A percentile compares a stretch with the other conserved stretches of the same genome.
These are phyloP conservation scores for Metridium senile DNA, from an alignment of 92 coral and sea anemone genomes.

Conservation along the genomic window DNA sequence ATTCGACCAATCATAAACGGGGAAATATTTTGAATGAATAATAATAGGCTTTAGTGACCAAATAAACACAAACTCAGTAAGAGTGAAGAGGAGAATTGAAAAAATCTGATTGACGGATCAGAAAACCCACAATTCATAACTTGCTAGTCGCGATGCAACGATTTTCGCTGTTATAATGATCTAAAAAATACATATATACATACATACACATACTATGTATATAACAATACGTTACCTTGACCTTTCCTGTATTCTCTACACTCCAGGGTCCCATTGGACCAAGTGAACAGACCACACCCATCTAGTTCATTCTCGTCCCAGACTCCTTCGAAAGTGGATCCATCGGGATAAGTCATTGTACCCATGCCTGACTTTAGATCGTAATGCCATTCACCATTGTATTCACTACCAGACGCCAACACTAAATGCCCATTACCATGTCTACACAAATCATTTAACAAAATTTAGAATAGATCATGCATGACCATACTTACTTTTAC, in stretches of 20 bases:
- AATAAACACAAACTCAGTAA: too few relatives aligned
- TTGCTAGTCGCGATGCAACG: background rate
- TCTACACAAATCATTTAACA: constrained; percentile 20
- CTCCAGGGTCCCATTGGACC: background rate
- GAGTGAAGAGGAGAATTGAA: too few relatives aligned
- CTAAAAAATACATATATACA: background rate
- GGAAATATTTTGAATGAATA: too few relatives aligned
- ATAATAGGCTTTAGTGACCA: too few relatives aligned
- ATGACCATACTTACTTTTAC: too few relatives aligned
- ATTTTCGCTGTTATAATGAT: background rate
- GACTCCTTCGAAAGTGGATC: constrained; percentile 65
- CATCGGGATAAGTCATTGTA: constrained; percentile 65
- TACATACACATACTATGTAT: background rate
- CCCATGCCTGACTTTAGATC: constrained; percentile 75
- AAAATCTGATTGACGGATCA: too few relatives aligned
- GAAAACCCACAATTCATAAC: too few relatives aligned
- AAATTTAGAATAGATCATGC: background rate
- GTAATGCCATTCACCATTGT: constrained; percentile 79
- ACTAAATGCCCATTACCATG: constrained; percentile 72
- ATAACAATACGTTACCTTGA: background rate
- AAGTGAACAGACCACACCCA: constrained; percentile 63
- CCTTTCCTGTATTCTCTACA: background rate
- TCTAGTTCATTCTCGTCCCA: constrained; percentile 67
- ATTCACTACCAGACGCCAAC: constrained; percentile 61
- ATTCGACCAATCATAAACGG: too few relatives aligned